Evolutionary conservation across 2,797 vertebrate species (phyloP).

Genomic region (Holocentrus rufus): DNA sequence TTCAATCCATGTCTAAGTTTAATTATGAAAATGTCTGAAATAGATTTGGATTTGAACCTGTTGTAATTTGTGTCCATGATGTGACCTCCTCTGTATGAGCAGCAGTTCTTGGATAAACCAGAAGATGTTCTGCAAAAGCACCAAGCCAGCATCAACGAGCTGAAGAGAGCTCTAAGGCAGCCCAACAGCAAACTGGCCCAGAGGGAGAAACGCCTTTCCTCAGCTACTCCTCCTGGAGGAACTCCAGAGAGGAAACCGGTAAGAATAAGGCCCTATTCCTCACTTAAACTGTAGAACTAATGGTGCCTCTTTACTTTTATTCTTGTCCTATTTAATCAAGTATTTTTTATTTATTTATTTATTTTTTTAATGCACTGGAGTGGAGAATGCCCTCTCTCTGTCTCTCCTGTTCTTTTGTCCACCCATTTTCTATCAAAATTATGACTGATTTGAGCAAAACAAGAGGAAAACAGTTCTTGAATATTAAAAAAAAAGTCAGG

Average conservation of each 20-base stretch:
- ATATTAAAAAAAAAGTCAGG: neutral
- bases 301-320: neutral
- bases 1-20: constrained; percentile 9
- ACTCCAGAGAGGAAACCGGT: constrained; percentile 89
- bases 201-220: constrained; percentile 90
- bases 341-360: neutral
- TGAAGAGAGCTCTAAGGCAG: constrained; percentile 95
- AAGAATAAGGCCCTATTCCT: constrained; percentile 58
- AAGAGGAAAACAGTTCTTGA: neutral
- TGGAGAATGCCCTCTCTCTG: neutral
- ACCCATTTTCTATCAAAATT: constrained; percentile 14
- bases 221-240: constrained; percentile 86
- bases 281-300: neutral
- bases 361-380: constrained; percentile 4
- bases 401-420: constrained; percentile 4
- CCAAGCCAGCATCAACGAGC: constrained; percentile 99
- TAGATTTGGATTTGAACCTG: neutral
- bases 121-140: constrained; percentile 98
- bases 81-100: constrained; percentile 53
- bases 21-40: neutral
- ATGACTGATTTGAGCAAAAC: constrained; percentile 16
- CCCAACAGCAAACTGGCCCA: constrained; percentile 97
- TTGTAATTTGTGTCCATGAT: constrained; percentile 15
- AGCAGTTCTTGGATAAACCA: constrained; percentile 96
- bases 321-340: neutral